Base-by-base conservation (phyloP, 2,888 invertebrate genomes). In the Dromius quadrimaculatus region DNA sequence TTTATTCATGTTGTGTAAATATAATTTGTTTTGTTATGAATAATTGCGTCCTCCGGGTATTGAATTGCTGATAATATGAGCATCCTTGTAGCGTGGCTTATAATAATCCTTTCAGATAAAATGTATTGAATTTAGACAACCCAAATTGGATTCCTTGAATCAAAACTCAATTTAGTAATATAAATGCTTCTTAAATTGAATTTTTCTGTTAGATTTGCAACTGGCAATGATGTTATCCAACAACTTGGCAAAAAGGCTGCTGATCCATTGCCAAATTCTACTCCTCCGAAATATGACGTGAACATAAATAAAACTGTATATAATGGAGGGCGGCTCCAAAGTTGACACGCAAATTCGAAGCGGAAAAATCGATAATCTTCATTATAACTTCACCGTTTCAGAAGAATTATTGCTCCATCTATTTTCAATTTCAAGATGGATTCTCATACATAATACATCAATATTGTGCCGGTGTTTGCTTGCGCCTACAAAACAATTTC, bases 261-360 rank as follows among this genome's bases (percentile, higher is more conserved):
- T 36, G 59, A 36, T 59, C 36, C 23, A 59, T 59, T 59, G 59
- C 59, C 59, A 59, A 59, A 59, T 59, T 19, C 19, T 59, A 19
- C 36, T 59, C 19, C 59, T 59, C 34, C 59, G 36, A 20, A 36
- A 36, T 36, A 59, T 59, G 59, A 59, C 59, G 36, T 34, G 59
- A 59, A 59, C 59, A 59, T 59, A 59, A 59, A 59, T 59, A 59
- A 59, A 59, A 59, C 59, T 59, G 59, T 59, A 36, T 36, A 59
- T 59, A 59, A 59, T 59, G 59, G 59, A n/a, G 36, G 23, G 2
- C 28, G 28, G 15, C 6, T 23, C 28, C 50, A 17, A 54, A 54
- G 50, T 54, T 28, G 50, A 54, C 50, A 54, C 13, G 50, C 50
- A 54, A 54, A 54, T 54, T 54, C 50, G 50, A 54, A 54, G 28